These are phyloP conservation scores for Cerceris ruficornis DNA, from an alignment of 2,888 invertebrate genomes.

Conservation along the genomic window DNA sequence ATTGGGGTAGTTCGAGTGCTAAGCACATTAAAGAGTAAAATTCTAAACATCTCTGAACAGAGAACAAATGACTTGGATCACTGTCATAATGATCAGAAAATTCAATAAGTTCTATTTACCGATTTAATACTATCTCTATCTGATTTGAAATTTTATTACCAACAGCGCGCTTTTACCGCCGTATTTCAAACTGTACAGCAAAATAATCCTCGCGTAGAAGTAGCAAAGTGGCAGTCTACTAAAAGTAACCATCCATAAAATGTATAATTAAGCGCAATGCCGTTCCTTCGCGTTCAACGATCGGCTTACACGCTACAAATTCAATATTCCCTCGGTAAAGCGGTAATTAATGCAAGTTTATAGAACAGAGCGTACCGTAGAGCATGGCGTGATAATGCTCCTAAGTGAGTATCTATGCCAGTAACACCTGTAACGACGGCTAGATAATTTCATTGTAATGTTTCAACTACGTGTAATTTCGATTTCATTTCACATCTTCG, in stretches of 20 bases:
- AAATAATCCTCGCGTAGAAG: no score
- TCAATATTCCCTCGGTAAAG: slow-evolving; percentile 39
- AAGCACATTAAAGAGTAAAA: neutral
- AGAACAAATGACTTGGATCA: no score
- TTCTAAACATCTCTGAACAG: neutral
- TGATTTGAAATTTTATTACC: no score
- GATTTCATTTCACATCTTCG: slow-evolving; percentile 23
- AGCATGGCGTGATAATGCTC: slow-evolving; percentile 32
- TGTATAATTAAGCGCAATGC: neutral
- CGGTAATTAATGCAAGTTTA: slow-evolving; percentile 39
- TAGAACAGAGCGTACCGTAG: slow-evolving; percentile 16
- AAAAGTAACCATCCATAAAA: neutral
- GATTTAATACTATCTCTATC: no score
- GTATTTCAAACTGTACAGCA: no score
- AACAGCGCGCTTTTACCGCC: no score
- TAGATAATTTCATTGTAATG: slow-evolving; percentile 41
- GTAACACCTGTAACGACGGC: slow-evolving; percentile 36
- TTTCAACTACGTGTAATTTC: slow-evolving; percentile 24
- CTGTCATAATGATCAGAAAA: no score
- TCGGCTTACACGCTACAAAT: slow-evolving; percentile 36
- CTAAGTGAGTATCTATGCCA: slow-evolving; percentile 27
- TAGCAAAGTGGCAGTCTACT: no score
- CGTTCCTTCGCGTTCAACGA: slow-evolving; percentile 7
- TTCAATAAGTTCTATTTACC: no score
- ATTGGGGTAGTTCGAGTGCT: neutral